These are phyloP conservation scores for Lathamus discolor DNA, from an alignment of 2,113 vertebrate species.

Conservation along the genomic window DNA sequence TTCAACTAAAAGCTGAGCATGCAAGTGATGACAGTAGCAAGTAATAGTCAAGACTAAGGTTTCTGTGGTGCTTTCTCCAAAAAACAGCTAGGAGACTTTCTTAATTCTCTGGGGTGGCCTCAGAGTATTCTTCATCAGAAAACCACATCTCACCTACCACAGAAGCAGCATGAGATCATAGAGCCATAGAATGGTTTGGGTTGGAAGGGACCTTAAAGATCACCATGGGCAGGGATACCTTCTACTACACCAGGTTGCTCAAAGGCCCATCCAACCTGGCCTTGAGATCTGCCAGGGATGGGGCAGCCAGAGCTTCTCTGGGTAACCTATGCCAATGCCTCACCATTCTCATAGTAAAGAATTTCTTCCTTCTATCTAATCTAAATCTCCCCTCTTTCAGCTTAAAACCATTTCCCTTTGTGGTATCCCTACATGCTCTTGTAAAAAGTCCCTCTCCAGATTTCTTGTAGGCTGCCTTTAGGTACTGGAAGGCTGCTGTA, in stretches of 20 bases:
- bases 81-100: neutral
- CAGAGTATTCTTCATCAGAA: neutral
- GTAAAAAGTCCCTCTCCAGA: neutral
- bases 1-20: neutral
- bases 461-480: neutral
- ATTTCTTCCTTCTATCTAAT: neutral
- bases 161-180: neutral
- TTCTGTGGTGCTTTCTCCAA: neutral
- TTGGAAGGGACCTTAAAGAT: neutral
- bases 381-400: neutral
- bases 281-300: neutral
- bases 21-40: neutral
- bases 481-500: neutral
- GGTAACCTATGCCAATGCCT: neutral
- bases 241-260: neutral
- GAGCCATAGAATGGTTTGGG: neutral
- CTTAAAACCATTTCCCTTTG: neutral
- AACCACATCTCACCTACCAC: neutral
- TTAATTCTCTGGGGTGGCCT: neutral
- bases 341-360: neutral
- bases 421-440: neutral
- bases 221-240: neutral
- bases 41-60: neutral
- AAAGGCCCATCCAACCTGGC: neutral
- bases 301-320: neutral